Evolutionary conservation across 30 jellyfish, hydroid and myxozoan genomes (phyloP), one percentile per base, ranked within the genome.

Genomic region (Pseudorhiza aurosa): DNA sequence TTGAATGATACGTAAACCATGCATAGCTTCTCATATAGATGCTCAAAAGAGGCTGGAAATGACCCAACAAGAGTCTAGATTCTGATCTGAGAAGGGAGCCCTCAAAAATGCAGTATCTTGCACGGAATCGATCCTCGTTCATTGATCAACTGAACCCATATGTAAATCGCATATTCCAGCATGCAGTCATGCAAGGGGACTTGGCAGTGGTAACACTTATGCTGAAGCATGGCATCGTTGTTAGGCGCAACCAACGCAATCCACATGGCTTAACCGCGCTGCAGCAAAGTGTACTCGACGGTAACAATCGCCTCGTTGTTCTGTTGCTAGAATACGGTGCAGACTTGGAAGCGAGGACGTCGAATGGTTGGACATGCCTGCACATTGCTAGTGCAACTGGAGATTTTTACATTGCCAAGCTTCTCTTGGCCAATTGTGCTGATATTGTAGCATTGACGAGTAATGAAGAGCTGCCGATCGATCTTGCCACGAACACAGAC

Each of bases 311-410:
- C 12, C 83, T 91, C 40, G 96, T 88, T 26, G 31, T 91, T 36
- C 24, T 42, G 53, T 58, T 91, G 47, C 69, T 91, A 12, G 98
- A 91, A 45, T 72, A 70, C 8, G 96, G 98, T 6, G 98, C 98
- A 5, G 96, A 85, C 43, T 26, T 84, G 26, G 98, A 91, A 43
- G 92, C 96, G 17, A 84, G 78, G 57, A 91, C 98, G 35, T 85
- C 98, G 27, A 84, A 91, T 9, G 98, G 98, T 12, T 91, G 98
- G 98, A 85, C 98, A 10, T 85, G 96, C 17, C 58, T 91, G 26
- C 98, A 91, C 59, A 79, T 91, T 9, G 98, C 98, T 9, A 68
- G 97, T 25, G 98, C 98, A 17, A 75, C 95, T 18, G 98, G 98
- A n/a, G 94, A 85, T 58, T 30, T 81, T 10, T 70, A 58, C 26